phyloP scores from a whole-genome alignment of 1,140 invertebrate species.

The Whitmania pigra region DNA sequence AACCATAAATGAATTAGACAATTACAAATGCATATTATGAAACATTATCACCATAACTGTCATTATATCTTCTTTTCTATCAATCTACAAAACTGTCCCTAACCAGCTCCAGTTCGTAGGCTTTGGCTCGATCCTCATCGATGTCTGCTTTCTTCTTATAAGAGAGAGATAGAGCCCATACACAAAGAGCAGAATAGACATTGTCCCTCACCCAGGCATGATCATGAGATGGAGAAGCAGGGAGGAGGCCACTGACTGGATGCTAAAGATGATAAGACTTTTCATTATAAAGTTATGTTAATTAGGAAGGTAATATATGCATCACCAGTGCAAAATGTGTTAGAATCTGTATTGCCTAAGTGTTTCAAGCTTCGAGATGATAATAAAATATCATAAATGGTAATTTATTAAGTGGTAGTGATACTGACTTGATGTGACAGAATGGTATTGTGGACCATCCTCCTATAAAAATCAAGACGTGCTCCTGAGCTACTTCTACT shows the following conservation, averaged over 20 bases:
- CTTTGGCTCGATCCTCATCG: constrained; percentile 93
- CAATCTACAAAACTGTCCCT: background rate
- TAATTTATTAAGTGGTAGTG: background rate
- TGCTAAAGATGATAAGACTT: constrained; percentile 49
- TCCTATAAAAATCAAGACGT: constrained; percentile 82
- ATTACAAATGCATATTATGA: background rate
- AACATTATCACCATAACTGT: background rate
- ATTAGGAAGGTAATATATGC: no score
- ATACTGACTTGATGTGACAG: constrained; percentile 63
- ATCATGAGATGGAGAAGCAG: constrained; percentile 61
- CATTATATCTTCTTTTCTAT: background rate
- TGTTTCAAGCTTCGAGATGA: no score
- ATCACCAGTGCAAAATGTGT: no score
- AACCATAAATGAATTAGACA: background rate
- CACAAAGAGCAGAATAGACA: constrained; percentile 86
- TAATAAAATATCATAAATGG: no score
- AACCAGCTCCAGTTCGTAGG: constrained; percentile 87
- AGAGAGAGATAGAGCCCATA: constrained; percentile 94
- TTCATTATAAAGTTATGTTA: no score
- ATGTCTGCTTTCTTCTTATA: constrained; percentile 97
- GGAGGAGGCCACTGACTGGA: constrained; percentile 72
- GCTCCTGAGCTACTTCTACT: constrained; percentile 86
- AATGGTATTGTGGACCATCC: constrained; percentile 78
- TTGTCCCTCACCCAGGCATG: constrained; percentile 99
- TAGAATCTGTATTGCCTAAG: no score